Evolutionary conservation across 2,113 vertebrate genomes (phyloP).

Genomic region (Hydrolagus affinis): DNA sequence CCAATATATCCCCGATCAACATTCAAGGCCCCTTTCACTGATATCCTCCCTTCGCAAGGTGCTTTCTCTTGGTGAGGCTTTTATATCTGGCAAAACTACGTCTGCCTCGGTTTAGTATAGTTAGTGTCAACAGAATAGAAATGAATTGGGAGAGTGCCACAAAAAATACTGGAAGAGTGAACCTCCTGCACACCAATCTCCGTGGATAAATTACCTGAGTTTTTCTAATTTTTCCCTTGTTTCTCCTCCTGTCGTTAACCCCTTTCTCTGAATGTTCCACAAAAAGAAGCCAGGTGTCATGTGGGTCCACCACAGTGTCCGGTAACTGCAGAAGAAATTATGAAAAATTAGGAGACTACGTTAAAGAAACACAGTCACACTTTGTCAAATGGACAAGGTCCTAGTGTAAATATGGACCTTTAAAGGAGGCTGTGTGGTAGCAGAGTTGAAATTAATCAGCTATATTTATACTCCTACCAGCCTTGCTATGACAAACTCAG

Average conservation of each 20-base stretch:
- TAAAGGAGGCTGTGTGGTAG: background rate
- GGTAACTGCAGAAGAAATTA: conserved; percentile 15
- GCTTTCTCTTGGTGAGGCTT: background rate
- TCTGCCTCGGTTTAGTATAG: too few relatives aligned
- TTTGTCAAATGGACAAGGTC: background rate
- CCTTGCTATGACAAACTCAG: too few relatives aligned
- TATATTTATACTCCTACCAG: too few relatives aligned
- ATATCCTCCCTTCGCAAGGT: too few relatives aligned
- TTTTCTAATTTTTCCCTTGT: conserved; percentile 34
- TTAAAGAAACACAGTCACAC: background rate
- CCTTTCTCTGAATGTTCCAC: conserved; percentile 43
- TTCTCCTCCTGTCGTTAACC: conserved; percentile 35
- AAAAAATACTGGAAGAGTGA: background rate
- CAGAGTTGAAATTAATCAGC: too few relatives aligned
- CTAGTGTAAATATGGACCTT: background rate
- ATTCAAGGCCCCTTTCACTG: background rate
- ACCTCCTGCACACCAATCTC: background rate
- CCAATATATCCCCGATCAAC: background rate
- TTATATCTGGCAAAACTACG: background rate
- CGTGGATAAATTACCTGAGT: conserved; percentile 38
- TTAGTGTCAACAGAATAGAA: too few relatives aligned
- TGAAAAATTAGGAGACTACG: conserved; percentile 12
- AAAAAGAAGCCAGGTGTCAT: conserved; percentile 49
- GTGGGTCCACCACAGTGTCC: conserved; percentile 17
- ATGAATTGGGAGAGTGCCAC: too few relatives aligned